A percentile compares a stretch with the other conserved stretches of the same genome.
phyloP scores from a whole-genome alignment of 2,113 vertebrate species.

The Hyperoodon ampullatus region DNA sequence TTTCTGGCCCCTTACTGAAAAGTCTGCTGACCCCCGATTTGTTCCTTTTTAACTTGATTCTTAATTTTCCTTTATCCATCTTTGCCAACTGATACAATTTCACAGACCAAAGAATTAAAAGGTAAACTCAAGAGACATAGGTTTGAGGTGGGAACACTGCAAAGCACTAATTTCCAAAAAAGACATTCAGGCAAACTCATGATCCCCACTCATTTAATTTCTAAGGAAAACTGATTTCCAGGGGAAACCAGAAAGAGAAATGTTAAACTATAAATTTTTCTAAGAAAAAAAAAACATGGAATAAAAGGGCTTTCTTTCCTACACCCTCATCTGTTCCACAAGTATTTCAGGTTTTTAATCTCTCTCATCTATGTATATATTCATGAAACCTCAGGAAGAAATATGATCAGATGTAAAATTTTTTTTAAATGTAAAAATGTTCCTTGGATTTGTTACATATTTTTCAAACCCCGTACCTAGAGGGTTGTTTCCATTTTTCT shows the following conservation, averaged over 20 bases:
- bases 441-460: not conserved
- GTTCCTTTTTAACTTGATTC: not conserved
- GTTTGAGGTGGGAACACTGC: not conserved
- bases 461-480: not conserved
- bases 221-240: not conserved
- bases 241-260: not conserved
- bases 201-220: not conserved
- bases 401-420: not conserved
- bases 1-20: not conserved
- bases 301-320: not conserved
- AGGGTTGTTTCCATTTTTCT: not conserved
- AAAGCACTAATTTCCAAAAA: not conserved
- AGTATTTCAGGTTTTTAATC: not conserved
- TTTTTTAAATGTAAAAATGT: not conserved
- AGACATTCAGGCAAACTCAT: not conserved
- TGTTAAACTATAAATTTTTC: not conserved
- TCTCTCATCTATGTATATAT: not conserved
- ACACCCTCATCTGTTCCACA: not conserved
- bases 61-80: not conserved
- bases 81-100: not conserved
- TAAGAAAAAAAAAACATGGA: not conserved
- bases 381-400: not conserved
- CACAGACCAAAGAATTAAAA: not conserved
- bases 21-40: not conserved
- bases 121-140: not conserved